Percentiles rank a stretch among this genome's conserved stretches.
These are phyloP conservation scores for Baronia brevicornis DNA, from an alignment of 2,888 invertebrate species.

Conservation along the genomic window DNA sequence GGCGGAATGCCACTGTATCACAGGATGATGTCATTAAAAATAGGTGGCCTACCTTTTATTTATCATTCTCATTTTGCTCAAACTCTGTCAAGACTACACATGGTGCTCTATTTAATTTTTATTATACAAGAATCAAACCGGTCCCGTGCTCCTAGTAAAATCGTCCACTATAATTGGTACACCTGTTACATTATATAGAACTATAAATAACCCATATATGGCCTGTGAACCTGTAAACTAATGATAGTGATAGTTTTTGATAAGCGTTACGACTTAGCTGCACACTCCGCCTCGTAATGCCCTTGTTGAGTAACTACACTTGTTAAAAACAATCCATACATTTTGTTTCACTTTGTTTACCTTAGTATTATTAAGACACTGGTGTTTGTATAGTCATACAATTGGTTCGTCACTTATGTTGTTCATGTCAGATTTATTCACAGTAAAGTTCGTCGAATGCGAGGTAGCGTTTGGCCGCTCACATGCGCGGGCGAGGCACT, in stretches of 20 bases:
- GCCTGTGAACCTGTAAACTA: conserved; percentile 15
- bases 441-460: conserved; percentile 10
- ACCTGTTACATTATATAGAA: conserved; percentile 30
- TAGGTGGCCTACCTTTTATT: conserved; percentile 43
- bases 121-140: conserved; percentile 52
- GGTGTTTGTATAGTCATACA: conserved; percentile 40
- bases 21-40: conserved; percentile 63
- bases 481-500: conserved; percentile 57
- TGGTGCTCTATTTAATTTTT: conserved; percentile 36
- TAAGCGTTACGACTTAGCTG: conserved; percentile 31
- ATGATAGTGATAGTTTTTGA: conserved; percentile 27
- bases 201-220: conserved; percentile 26
- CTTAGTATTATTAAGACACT: conserved; percentile 40
- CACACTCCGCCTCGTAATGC: conserved; percentile 41
- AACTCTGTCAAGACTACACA: conserved; percentile 30
- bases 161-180: conserved; percentile 50
- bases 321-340: too few relatives aligned
- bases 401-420: conserved; percentile 36
- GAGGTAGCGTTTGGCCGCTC: conserved; percentile 39
- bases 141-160: conserved; percentile 30
- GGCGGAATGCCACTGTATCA: conserved; percentile 57
- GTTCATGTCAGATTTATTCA: conserved; percentile 19
- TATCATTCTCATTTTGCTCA: conserved; percentile 38
- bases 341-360: conserved; percentile 34
- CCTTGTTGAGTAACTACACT: conserved; percentile 42